A percentile compares a stretch with the other conserved stretches of the same genome.
phyloP scores from a whole-genome alignment of 30 jellyfish, hydroid and myxozoan species.

The Euphysa ruthae region DNA sequence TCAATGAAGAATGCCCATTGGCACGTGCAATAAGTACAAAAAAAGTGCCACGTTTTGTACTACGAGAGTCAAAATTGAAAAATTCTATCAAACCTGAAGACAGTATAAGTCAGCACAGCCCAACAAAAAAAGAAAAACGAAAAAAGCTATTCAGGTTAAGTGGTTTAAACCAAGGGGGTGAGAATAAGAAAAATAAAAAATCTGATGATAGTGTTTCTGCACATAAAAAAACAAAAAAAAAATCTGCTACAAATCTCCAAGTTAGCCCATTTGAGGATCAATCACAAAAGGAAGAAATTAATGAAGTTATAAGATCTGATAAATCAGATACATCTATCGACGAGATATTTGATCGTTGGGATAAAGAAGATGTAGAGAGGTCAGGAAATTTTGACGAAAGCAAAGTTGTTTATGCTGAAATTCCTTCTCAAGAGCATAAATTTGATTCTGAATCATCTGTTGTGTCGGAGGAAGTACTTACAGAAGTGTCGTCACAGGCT shows the following conservation, averaged over 20 bases:
- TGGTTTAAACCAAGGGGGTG: background rate
- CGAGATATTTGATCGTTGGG: constrained; percentile 2
- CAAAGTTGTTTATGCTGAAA: background rate
- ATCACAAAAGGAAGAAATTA: background rate
- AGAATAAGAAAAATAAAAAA: background rate
- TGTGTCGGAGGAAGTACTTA: background rate
- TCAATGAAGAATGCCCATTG: constrained; percentile 69
- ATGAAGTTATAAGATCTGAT: constrained; percentile 4
- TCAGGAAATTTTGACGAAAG: background rate
- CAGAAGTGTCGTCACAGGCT: background rate
- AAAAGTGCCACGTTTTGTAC: constrained; percentile 77
- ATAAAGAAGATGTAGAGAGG: background rate
- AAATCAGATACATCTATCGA: background rate
- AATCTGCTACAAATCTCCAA: background rate
- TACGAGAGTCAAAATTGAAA: constrained; percentile 23
- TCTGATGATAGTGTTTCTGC: background rate
- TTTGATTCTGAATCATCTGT: background rate
- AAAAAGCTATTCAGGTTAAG: constrained; percentile 25
- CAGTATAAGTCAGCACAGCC: background rate
- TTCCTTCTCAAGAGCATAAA: background rate
- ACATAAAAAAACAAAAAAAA: constrained; percentile 7
- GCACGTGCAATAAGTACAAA: constrained; percentile 78
- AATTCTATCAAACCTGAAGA: background rate
- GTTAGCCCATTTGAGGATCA: background rate
- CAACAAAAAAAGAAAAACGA: constrained; percentile 21